Conservation (phyloP, 2,888 invertebrate genomes). For the Melanargia galathea region DNA sequence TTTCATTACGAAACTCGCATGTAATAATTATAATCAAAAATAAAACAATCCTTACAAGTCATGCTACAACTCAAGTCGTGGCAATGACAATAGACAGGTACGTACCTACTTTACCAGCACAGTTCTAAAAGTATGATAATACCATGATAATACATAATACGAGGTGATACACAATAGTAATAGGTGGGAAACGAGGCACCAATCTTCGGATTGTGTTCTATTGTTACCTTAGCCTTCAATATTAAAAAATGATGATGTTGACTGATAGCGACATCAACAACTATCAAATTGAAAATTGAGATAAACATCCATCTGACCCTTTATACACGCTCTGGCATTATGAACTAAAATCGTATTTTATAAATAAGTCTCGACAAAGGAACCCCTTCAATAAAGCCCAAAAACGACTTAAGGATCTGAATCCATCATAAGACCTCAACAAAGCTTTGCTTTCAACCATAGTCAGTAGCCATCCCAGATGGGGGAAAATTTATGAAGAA, state of each 20-base stretch:
- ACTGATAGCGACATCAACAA: background rate
- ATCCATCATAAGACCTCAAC: too few species aligned
- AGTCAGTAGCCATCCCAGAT: too few species aligned
- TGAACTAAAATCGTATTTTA: too few species aligned
- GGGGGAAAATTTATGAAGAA: too few species aligned
- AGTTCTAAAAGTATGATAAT: slow-evolving; percentile 12
- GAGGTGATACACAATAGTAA: slow-evolving; percentile 26
- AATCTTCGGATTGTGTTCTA: slow-evolving; percentile 25
- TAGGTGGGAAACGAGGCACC: slow-evolving; percentile 23
- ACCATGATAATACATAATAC: slow-evolving; percentile 12
- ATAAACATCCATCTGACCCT: background rate
- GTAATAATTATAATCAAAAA: slow-evolving; percentile 5
- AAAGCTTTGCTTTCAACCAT: too few species aligned
- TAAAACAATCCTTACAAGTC: background rate
- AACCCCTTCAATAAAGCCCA: too few species aligned
- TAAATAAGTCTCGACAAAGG: too few species aligned
- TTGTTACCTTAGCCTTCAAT: slow-evolving; percentile 24
- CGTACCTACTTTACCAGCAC: slow-evolving; percentile 4
- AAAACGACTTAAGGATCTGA: too few species aligned
- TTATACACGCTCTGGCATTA: too few species aligned
- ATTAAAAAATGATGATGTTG: slow-evolving; percentile 1
- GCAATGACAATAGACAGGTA: slow-evolving; percentile 22
- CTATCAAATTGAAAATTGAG: background rate
- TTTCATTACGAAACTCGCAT: background rate
- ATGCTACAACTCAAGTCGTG: background rate